Evolutionary conservation across 2,888 invertebrate genomes (phyloP), one percentile per base, ranked within the genome.

Genomic region (Unio pictorum): DNA sequence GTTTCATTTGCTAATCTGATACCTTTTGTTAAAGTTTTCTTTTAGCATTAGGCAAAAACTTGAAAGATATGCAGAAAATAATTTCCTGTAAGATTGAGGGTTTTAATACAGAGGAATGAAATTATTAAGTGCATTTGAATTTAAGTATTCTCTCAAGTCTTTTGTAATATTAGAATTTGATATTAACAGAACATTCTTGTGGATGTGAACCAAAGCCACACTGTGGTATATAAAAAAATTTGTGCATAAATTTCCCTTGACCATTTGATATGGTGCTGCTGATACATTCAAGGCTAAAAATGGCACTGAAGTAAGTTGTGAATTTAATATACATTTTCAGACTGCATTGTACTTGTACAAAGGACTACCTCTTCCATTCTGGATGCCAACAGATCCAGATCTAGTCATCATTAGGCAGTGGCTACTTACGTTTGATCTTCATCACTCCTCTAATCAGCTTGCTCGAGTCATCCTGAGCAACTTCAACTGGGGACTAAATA

Each of bases 401-500:
- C 61, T 81, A 8, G 64, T 67, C 30, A 73, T 80, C 7, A 89
- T 95, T 20, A 92, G 93, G 1, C 91, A 91, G 75, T 94, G 95
- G 93, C 86, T 95, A 67, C 90, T 94, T 45, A 92, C 93, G 78
- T 92, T 91, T 85, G 90, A 93, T 61, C 91, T 93, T 56, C 91
- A 91, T 57, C 91, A 93, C 0, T 91, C 92, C 4, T 93, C 94
- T 84, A 94, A 92, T 87, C 93, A 93, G 84, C 90, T 95, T 76
- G 93, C 94, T 0, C 92, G 95, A 66, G 91, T 94, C 80, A 92
- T 95, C 67, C 91, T 95, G 56, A 92, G 92, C 26, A 92, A 93
- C 75, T 91, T 95, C 70, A 94, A 95, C 90, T 95, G 95, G 94
- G 92, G 92, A 64, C 91, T 92, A 54, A 91, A 92, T 72, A 82